Conservation (phyloP, 2,113 vertebrate species). For the Leucopsar rothschildi region DNA sequence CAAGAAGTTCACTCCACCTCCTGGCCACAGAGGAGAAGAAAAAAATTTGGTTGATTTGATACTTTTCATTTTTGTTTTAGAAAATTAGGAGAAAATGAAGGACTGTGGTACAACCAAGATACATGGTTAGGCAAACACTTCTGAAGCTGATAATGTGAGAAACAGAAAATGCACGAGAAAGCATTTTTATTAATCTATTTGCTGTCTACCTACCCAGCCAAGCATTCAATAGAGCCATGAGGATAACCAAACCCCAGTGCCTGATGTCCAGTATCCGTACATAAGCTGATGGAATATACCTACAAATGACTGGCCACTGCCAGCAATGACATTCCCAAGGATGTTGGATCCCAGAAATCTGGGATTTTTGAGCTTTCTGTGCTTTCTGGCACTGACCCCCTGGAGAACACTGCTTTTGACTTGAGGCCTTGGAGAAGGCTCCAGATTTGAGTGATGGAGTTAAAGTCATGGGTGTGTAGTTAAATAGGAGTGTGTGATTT, state of each 20-base stretch:
- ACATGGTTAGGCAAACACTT: not conserved
- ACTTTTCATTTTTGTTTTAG: not conserved
- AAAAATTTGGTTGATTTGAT: not conserved
- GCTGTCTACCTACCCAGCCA: not conserved
- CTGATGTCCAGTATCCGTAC: fast-evolving
- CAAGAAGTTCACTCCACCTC: not conserved
- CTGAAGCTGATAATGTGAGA: not conserved
- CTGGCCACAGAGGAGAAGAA: not conserved
- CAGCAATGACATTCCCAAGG: not conserved
- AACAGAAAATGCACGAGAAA: not conserved
- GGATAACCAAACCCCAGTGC: not conserved
- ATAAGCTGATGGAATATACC: not conserved
- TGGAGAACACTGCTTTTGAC: too few species aligned
- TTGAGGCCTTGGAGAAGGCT: too few species aligned
- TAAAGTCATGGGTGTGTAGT: too few species aligned
- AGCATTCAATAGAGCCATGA: fast-evolving
- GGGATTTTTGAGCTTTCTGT: too few species aligned
- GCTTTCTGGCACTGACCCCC: too few species aligned
- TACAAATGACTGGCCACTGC: not conserved
- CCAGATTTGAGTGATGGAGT: too few species aligned
- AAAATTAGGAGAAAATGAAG: not conserved
- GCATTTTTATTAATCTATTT: not conserved
- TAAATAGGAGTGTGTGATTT: too few species aligned
- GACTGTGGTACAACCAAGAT: not conserved
- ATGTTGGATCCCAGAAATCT: not conserved